A percentile compares a stretch with the other conserved stretches of the same genome.
phyloP scores from a whole-genome alignment of 1,140 invertebrate species.

The Pogonomyrmex californicus region DNA sequence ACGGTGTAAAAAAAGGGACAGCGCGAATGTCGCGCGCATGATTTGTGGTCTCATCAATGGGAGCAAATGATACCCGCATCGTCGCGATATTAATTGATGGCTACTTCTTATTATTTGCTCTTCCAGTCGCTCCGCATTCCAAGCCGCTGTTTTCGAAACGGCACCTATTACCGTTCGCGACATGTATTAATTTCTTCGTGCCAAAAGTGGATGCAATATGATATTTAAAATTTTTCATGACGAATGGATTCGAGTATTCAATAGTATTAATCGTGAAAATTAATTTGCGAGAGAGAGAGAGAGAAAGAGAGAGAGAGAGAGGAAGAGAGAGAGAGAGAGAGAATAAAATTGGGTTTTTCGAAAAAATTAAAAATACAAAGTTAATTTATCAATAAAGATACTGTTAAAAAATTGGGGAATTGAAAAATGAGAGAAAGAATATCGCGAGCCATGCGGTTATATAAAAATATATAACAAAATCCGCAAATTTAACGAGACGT shows the following conservation, averaged over 20 bases:
- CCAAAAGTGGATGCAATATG: conserved; percentile 2
- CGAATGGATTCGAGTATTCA: not conserved
- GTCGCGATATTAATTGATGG: conserved; percentile 38
- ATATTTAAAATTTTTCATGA: not conserved
- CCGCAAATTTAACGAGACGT: not conserved
- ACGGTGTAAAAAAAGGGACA: not conserved
- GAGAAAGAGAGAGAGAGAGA: not conserved
- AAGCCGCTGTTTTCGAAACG: conserved; percentile 17
- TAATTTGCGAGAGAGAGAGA: not conserved
- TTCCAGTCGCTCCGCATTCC: not conserved
- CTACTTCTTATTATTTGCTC: conserved; percentile 50
- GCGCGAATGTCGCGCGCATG: conserved; percentile 22
- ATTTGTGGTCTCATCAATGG: conserved; percentile 47
- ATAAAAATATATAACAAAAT: not conserved
- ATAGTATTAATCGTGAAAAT: conserved; percentile 3
- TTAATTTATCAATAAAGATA: not conserved
- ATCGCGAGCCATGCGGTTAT: too few relatives aligned
- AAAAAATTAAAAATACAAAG: not conserved
- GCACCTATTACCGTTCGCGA: not conserved
- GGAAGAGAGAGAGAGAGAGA: not conserved
- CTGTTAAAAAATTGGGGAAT: not conserved
- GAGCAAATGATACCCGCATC: conserved; percentile 53
- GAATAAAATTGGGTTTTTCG: not conserved
- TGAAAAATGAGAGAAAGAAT: not conserved
- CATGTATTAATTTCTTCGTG: conserved; percentile 32